phyloP scores from a whole-genome alignment of 2,113 vertebrate species.

The Eupsittula cactorum region DNA sequence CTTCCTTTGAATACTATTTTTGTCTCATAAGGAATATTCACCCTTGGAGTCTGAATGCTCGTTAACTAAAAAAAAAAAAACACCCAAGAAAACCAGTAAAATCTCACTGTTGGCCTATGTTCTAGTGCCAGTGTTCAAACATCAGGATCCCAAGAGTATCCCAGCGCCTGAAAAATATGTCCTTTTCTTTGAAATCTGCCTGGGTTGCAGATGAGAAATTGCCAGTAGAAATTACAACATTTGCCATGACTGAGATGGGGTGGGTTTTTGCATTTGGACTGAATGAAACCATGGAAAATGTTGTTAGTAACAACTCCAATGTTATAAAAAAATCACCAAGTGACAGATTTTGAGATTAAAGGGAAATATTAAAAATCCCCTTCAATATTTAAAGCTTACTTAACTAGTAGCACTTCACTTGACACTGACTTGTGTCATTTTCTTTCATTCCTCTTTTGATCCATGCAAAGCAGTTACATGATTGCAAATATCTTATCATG shows the following conservation, averaged over 20 bases:
- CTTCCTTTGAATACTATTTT: constrained; percentile 45
- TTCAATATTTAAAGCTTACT: constrained; percentile 85
- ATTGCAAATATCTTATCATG: constrained; percentile 77
- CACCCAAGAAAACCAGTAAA: constrained; percentile 23
- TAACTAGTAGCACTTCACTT: constrained; percentile 79
- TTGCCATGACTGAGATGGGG: constrained; percentile 43
- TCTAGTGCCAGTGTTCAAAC: constrained; percentile 56
- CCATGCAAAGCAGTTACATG: constrained; percentile 78
- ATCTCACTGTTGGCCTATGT: constrained; percentile 41
- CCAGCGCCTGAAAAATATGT: constrained; percentile 39
- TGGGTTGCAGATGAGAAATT: constrained; percentile 19
- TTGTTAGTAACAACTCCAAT: constrained; percentile 66
- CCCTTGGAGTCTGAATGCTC: constrained; percentile 42
- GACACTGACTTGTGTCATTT: constrained; percentile 77
- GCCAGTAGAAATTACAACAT: constrained; percentile 44
- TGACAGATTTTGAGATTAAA: constrained; percentile 82
- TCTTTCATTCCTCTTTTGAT: constrained; percentile 83
- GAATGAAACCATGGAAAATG: constrained; percentile 69
- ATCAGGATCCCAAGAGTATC: constrained; percentile 22
- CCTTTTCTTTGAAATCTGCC: constrained; percentile 52
- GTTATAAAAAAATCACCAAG: constrained; percentile 66
- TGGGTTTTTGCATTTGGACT: constrained; percentile 48
- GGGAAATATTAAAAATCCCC: constrained; percentile 83
- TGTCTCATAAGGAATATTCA: constrained; percentile 21
- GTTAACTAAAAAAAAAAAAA: background rate